A percentile compares a stretch with the other conserved stretches of the same genome.
phyloP scores from a whole-genome alignment of 2,888 invertebrate species.

The Dorcus parallelipipedus region DNA sequence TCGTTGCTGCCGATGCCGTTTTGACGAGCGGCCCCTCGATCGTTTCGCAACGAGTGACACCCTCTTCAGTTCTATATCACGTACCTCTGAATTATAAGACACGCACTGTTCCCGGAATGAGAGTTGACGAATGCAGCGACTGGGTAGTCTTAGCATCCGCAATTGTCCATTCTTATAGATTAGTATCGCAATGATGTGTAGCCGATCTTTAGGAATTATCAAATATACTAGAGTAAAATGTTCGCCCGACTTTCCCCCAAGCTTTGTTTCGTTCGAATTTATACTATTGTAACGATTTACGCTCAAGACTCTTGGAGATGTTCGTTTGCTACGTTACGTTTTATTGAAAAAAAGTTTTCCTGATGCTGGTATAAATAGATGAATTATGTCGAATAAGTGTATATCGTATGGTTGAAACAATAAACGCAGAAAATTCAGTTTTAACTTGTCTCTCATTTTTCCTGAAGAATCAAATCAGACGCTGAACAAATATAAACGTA shows the following conservation, averaged over 20 bases:
- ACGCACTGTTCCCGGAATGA: conserved; percentile 38
- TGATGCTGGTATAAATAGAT: conserved; percentile 43
- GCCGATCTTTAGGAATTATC: conserved; percentile 41
- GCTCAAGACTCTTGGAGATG: conserved; percentile 27
- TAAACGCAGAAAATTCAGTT: conserved; percentile 45
- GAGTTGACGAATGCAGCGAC: conserved; percentile 38
- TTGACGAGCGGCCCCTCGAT: conserved; percentile 15
- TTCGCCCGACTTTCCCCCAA: conserved; percentile 32
- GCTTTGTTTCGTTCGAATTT: conserved; percentile 14
- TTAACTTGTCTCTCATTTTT: conserved; percentile 18
- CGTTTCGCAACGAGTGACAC: conserved; percentile 8
- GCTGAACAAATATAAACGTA: too few relatives aligned
- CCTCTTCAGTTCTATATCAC: conserved; percentile 16
- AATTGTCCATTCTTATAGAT: conserved; percentile 43
- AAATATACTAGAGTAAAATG: conserved; percentile 39
- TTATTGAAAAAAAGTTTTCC: conserved; percentile 31
- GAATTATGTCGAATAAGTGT: conserved; percentile 44
- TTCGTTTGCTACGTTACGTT: conserved; percentile 33
- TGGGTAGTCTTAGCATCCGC: conserved; percentile 42
- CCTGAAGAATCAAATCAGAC: not conserved
- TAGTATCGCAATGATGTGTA: conserved; percentile 42
- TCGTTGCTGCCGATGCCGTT: conserved; percentile 27
- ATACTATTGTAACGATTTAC: conserved; percentile 26
- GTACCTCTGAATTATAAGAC: conserved; percentile 29
- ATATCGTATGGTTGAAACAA: conserved; percentile 45